Evolutionary conservation across 2,888 invertebrate species (phyloP).

Genomic region (Atethmia centrago): DNA sequence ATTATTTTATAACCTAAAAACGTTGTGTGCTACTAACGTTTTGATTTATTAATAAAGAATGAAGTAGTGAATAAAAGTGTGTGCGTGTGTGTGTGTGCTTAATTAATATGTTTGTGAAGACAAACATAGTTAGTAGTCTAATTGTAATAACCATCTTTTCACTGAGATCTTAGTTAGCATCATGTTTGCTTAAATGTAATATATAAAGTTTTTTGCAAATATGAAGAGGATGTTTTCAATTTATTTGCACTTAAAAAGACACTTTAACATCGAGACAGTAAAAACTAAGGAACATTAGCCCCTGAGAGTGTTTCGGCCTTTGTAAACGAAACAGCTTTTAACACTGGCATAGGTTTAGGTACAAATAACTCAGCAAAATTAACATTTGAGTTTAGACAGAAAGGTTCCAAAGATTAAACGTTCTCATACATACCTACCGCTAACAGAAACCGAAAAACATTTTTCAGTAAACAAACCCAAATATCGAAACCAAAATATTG

Average conservation of each 20-base stretch:
- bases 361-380: constrained; percentile 9
- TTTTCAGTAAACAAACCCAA: constrained; percentile 11
- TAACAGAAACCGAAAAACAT: not conserved
- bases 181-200: too few species aligned
- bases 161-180: too few species aligned
- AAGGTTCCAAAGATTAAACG: not conserved
- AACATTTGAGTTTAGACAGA: not conserved
- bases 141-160: too few species aligned
- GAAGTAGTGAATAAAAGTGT: too few species aligned
- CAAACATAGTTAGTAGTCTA: too few species aligned
- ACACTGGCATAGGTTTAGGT: not conserved
- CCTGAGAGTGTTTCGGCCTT: not conserved
- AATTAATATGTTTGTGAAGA: too few species aligned
- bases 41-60: too few species aligned
- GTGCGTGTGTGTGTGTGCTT: too few species aligned
- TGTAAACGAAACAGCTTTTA: constrained; percentile 2
- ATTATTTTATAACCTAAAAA: too few species aligned
- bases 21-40: too few species aligned
- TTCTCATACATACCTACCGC: not conserved
- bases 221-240: not conserved
- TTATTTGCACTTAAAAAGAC: not conserved
- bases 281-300: not conserved
- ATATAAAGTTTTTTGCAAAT: too few species aligned
- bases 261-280: not conserved
- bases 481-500: constrained; percentile 26